phyloP scores from a whole-genome alignment of 2,888 invertebrate species.

The Lasioglossum oenotherae region DNA sequence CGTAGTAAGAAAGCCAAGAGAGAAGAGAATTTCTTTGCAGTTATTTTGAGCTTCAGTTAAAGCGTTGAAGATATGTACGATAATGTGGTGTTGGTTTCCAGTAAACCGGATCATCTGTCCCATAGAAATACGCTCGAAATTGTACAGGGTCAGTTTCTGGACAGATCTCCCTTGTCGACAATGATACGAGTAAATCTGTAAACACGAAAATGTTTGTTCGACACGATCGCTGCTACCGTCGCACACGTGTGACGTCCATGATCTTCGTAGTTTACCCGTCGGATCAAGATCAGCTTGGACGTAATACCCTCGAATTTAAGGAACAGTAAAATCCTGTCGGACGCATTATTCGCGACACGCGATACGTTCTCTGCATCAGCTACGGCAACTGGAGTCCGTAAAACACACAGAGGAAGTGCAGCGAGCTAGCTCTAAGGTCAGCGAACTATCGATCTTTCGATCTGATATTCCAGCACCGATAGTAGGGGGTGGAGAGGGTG shows the following conservation, averaged over 20 bases:
- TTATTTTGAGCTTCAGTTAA: no score
- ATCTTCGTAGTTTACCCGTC: no score
- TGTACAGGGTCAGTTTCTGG: background rate
- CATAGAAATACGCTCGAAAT: background rate
- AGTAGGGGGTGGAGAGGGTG: background rate
- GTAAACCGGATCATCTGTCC: constrained; percentile 10
- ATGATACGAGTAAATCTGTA: background rate
- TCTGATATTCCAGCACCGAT: constrained; percentile 41
- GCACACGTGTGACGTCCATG: no score
- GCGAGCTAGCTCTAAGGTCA: constrained; percentile 28
- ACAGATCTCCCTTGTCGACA: background rate
- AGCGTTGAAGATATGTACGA: no score
- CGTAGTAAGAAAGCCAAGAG: no score
- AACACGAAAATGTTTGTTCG: background rate
- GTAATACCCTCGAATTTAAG: constrained; percentile 24
- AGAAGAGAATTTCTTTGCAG: no score
- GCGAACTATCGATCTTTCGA: constrained; percentile 52
- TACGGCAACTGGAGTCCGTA: constrained; percentile 26
- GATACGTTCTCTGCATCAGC: constrained; percentile 2
- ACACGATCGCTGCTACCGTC: no score
- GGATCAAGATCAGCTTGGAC: constrained; percentile 35
- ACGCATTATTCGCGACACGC: constrained; percentile 38
- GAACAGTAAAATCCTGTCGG: constrained; percentile 22
- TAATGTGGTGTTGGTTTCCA: no score
- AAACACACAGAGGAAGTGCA: constrained; percentile 34